These are phyloP conservation scores for Zygothrica quintamaculata DNA, from an alignment of 2,888 invertebrate species.

Conservation along the genomic window DNA sequence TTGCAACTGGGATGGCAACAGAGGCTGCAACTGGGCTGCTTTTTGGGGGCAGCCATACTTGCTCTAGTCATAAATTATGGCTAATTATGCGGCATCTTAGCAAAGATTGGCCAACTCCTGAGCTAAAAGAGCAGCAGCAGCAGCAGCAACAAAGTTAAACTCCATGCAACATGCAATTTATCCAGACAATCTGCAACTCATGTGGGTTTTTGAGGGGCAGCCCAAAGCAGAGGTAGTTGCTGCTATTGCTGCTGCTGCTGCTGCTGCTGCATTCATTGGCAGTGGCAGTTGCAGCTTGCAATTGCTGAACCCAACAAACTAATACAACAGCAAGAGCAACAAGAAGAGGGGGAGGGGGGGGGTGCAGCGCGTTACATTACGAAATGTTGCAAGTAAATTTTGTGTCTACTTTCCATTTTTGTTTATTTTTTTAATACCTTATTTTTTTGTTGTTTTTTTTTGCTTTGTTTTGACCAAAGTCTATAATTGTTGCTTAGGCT, in stretches of 20 bases:
- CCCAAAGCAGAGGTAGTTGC: slow-evolving; percentile 13
- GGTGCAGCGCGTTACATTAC: slow-evolving; percentile 40
- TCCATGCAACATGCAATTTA: slow-evolving; percentile 66
- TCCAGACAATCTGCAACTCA: slow-evolving; percentile 50
- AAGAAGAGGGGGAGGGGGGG: too few relatives aligned
- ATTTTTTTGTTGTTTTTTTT: slow-evolving; percentile 7
- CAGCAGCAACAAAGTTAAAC: slow-evolving; percentile 6
- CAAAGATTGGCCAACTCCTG: slow-evolving; percentile 73
- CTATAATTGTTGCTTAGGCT: slow-evolving; percentile 60
- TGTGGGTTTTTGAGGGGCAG: slow-evolving; percentile 45
- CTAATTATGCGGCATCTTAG: slow-evolving; percentile 77
- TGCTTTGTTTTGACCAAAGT: slow-evolving; percentile 17
- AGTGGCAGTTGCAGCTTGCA: too few relatives aligned
- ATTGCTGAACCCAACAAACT: too few relatives aligned
- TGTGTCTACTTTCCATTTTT: slow-evolving; percentile 70
- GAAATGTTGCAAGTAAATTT: slow-evolving; percentile 69
- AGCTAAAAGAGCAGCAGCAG: slow-evolving; percentile 5
- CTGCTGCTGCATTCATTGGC: slow-evolving; percentile 6
- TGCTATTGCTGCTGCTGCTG: slow-evolving; percentile 5
- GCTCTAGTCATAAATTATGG: slow-evolving; percentile 71
- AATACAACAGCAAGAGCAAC: too few relatives aligned
- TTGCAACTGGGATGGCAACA: slow-evolving; percentile 6
- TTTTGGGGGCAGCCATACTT: slow-evolving; percentile 51
- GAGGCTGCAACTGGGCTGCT: slow-evolving; percentile 11
- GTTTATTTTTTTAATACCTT: too few relatives aligned